phyloP scores from a whole-genome alignment of 2,888 invertebrate genomes.

The Scaptomyza polygonia region DNA sequence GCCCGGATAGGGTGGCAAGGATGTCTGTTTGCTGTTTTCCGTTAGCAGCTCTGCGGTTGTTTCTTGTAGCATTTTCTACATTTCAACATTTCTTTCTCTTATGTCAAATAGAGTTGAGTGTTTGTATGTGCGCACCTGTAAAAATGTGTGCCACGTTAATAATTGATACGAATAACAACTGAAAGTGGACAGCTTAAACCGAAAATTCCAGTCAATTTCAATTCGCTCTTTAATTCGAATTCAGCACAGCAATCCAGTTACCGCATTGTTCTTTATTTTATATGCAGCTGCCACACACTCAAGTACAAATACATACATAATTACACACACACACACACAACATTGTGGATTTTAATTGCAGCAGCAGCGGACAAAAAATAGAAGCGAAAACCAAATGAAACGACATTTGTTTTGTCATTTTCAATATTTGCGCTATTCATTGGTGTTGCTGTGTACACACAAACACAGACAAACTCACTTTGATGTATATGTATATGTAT shows the following conservation, averaged over 20 bases:
- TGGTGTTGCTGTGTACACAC: constrained; percentile 15
- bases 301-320: constrained; percentile 1
- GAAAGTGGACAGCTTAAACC: constrained; percentile 19
- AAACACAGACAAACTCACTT: constrained; percentile 19
- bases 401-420: constrained; percentile 58
- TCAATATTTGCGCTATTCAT: constrained; percentile 23
- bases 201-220: constrained; percentile 14
- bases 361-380: constrained; percentile 20
- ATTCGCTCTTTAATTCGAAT: constrained; percentile 23
- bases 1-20: neutral
- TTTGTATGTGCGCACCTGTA: constrained; percentile 33
- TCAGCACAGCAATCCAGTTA: constrained; percentile 37
- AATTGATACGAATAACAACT: constrained; percentile 53
- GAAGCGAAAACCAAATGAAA: constrained; percentile 33
- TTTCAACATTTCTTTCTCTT: constrained; percentile 61
- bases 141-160: constrained; percentile 50
- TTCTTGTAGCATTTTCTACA: constrained; percentile 45
- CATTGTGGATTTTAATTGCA: constrained; percentile 56
- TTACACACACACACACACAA: constrained; percentile 15
- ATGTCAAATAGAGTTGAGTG: constrained; percentile 34
- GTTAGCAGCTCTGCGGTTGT: constrained; percentile 38
- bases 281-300: constrained; percentile 13
- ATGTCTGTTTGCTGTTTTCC: constrained; percentile 23
- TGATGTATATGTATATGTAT: neutral
- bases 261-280: constrained; percentile 62